Percentiles rank a stretch among this genome's conserved stretches.
phyloP scores from a whole-genome alignment of 2,113 vertebrate species.

The Cyphomyrus plagiostoma region DNA sequence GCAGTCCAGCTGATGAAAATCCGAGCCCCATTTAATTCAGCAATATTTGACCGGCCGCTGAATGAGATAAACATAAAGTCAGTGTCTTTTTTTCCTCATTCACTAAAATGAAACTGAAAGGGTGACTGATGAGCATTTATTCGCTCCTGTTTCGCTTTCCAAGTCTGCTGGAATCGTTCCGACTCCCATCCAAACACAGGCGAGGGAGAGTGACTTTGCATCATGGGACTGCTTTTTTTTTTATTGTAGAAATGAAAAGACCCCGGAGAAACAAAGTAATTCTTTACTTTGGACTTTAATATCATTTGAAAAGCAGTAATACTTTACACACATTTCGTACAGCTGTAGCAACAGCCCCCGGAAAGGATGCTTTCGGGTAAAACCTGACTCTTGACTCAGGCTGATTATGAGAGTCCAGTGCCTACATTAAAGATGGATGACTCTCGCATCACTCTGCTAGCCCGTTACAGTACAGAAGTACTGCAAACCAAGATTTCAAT shows the following conservation, averaged over 20 bases:
- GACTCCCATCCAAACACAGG: conserved; percentile 19
- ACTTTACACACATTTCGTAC: conserved; percentile 36
- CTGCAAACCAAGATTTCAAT: background rate
- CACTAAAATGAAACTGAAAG: conserved; percentile 11
- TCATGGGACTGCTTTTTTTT: conserved; percentile 15
- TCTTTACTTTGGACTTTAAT: background rate
- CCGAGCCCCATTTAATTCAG: background rate
- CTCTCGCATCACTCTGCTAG: background rate
- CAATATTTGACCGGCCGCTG: background rate
- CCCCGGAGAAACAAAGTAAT: conserved; percentile 30
- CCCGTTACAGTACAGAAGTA: background rate
- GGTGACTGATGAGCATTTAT: conserved; percentile 29
- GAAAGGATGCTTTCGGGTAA: conserved; percentile 26
- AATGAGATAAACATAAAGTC: conserved; percentile 8
- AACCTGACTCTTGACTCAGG: conserved; percentile 17
- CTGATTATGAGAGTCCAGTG: conserved; percentile 28
- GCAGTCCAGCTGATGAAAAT: background rate
- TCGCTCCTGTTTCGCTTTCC: background rate
- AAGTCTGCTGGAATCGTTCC: conserved; percentile 25
- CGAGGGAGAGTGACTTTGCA: conserved; percentile 15
- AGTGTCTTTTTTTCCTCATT: conserved; percentile 15
- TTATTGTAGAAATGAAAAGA: conserved; percentile 37
- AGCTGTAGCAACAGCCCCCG: conserved; percentile 43
- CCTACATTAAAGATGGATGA: conserved; percentile 29
- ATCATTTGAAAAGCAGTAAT: conserved; percentile 17